Evolutionary conservation across 2,797 vertebrate genomes (phyloP), one percentile per base, ranked within the genome.

Genomic region (Eulemur mongoz): DNA sequence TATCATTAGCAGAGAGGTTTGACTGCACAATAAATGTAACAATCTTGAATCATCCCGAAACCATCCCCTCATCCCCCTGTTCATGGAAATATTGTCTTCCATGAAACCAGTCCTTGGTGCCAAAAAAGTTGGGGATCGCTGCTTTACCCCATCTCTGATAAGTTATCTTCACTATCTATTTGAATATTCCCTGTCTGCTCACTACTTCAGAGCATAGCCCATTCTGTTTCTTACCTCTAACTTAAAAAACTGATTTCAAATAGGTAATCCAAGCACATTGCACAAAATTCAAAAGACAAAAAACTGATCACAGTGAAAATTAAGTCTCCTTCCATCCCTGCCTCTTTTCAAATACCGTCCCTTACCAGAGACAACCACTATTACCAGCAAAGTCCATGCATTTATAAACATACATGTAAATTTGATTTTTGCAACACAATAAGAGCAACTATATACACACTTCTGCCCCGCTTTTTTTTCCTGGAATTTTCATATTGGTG

Each of bases 361-460:
- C 25, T 88, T 61, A 45, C 32, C 57, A 73, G 54, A 93, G 32
- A 27, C 4, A 70, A 32, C 25, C 35, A 23, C 13, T 70, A 9
- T 61, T n/a, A 32, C 4, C 48, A 92, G 40, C 27, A 40, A 91
- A 91, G 43, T 25, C 79, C 43, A 67, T 38, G 20, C 1, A 2
- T 89, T 96, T 86, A 79, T 94, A 73, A 93, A 81, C 30, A 57
- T 32, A 50, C 30, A 61, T 38, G 38, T 45, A 54, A 59, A 89
- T 73, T 75, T 79, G 75, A 91, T 89, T 95, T 79, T 57, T 13
- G 5, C 22, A 72, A 59, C 32, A 45, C 20, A 79, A 15, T 59
- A 69, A 7, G 5, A 73, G 30, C 45, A 63, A 32, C 50, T 45
- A 9, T 25, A 38, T 3, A 5, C 11, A 32, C 11, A 40, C 35